phyloP scores from a whole-genome alignment of 1,140 invertebrate genomes.

The Calliopsis andreniformis region DNA sequence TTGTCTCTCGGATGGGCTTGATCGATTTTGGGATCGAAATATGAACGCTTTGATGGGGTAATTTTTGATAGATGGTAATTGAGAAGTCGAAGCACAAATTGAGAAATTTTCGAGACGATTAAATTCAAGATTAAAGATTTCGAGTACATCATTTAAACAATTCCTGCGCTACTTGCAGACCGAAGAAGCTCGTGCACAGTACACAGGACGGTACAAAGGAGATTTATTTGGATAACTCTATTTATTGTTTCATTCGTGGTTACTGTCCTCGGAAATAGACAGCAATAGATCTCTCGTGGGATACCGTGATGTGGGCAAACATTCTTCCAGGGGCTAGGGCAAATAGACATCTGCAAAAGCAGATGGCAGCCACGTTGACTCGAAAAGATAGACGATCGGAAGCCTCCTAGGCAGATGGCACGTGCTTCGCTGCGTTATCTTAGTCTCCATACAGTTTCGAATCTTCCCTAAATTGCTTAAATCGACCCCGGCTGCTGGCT shows the following conservation, averaged over 20 bases:
- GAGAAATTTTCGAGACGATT: too few relatives aligned
- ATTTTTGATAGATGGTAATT: too few relatives aligned
- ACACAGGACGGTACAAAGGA: too few relatives aligned
- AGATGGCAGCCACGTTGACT: conserved; percentile 54
- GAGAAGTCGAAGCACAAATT: too few relatives aligned
- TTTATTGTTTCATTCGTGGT: conserved; percentile 41
- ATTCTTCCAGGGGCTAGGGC: conserved; percentile 32
- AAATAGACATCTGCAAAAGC: conserved; percentile 63
- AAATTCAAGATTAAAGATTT: too few relatives aligned
- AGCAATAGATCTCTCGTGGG: conserved; percentile 12
- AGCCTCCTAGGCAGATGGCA: conserved; percentile 52
- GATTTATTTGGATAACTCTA: conserved; percentile 30
- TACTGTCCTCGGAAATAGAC: background rate
- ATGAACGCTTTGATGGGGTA: too few relatives aligned
- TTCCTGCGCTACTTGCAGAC: too few relatives aligned
- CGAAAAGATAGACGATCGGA: conserved; percentile 33
- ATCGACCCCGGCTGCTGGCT: conserved; percentile 2
- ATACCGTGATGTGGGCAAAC: conserved; percentile 36
- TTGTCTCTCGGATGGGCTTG: background rate
- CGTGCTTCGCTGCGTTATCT: conserved; percentile 52
- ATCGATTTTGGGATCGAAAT: background rate
- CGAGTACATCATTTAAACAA: too few relatives aligned
- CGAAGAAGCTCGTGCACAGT: too few relatives aligned
- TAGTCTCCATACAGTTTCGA: conserved; percentile 32
- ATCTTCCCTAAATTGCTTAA: conserved; percentile 41